Base-by-base conservation (phyloP, 2,113 vertebrate genomes). In the Otocyon megalotis region DNA sequence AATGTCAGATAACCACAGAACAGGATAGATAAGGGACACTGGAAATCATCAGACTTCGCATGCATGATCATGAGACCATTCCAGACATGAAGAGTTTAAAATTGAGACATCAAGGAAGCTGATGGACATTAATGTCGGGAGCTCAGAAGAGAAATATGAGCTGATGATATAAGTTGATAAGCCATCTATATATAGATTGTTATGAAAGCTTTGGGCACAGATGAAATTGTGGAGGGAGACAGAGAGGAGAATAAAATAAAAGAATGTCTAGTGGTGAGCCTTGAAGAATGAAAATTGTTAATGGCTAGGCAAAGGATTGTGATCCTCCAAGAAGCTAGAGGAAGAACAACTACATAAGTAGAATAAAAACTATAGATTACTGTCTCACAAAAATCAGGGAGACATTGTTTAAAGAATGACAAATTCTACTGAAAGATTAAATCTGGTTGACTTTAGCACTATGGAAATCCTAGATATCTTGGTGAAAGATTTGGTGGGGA, bases 261-360 rank as follows among this genome's bases (percentile, higher is more conserved):
- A 86, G 50, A 74, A 72, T 82, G 7, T 62, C 62, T 63, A 72
- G 35, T 30, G 90, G 50, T 90, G 35, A 96, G 12, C 26, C 89
- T 92, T 81, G 60, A 81, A 76, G 48, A 82, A 94, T 92, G 74
- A 37, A 20, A 89, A 90, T 94, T 89, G 72, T 63, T 96, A 96
- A 88, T 69, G 48, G 24, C 53, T 69, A 94, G 43, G 30, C 43
- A 89, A 92, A 86, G 20, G 4, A 77, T 77, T 92, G 62, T 50
- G 11, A 89, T 77, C 17, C 16, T 88, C 83, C 69, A 28, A 89
- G 56, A 43, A 92, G 32, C 89, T 54, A 81, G 54, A 71, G 35
- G 15, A 69, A 32, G 19, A 5, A 12, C 19, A n/a, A 93, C 17
- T 13, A 87, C n/a, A 43, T 77, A 88, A 76, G 9, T n/a, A 67